These are phyloP conservation scores for Phoronis australis DNA, from an alignment of 2,888 invertebrate genomes.

Conservation along the genomic window DNA sequence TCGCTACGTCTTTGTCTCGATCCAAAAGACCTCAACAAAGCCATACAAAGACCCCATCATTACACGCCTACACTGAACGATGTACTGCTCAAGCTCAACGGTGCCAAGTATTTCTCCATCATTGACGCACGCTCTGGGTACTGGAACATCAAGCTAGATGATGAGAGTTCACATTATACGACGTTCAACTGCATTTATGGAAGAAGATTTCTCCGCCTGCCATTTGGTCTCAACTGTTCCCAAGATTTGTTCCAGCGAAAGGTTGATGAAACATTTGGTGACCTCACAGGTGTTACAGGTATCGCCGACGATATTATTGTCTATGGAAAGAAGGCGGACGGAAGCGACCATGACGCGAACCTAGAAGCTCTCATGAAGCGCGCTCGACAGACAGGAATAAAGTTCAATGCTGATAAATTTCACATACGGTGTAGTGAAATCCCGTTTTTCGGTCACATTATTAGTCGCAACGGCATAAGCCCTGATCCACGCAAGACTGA, in stretches of 20 bases:
- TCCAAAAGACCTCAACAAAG: conserved; percentile 14
- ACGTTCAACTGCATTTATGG: conserved; percentile 15
- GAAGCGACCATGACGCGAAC: background rate
- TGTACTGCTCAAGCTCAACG: background rate
- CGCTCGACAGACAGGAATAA: background rate
- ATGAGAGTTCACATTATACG: too few species aligned
- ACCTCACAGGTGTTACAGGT: background rate
- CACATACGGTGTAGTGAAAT: background rate
- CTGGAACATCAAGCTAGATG: too few species aligned
- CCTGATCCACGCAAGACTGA: background rate
- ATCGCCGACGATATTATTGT: background rate
- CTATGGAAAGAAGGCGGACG: background rate
- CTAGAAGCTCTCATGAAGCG: background rate
- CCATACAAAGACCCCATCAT: conserved; percentile 15
- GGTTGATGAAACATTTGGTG: background rate
- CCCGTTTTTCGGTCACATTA: background rate
- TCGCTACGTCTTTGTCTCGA: conserved; percentile 4
- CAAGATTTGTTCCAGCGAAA: conserved; percentile 8
- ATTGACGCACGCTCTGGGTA: background rate
- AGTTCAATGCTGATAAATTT: background rate
- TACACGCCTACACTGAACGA: conserved; percentile 8
- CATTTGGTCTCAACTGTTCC: conserved; percentile 15
- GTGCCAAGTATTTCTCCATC: background rate
- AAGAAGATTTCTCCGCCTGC: conserved; percentile 15
- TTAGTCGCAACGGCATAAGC: background rate